Base-by-base conservation (phyloP, 2,888 invertebrate genomes). In the Periphyllus acericola region DNA sequence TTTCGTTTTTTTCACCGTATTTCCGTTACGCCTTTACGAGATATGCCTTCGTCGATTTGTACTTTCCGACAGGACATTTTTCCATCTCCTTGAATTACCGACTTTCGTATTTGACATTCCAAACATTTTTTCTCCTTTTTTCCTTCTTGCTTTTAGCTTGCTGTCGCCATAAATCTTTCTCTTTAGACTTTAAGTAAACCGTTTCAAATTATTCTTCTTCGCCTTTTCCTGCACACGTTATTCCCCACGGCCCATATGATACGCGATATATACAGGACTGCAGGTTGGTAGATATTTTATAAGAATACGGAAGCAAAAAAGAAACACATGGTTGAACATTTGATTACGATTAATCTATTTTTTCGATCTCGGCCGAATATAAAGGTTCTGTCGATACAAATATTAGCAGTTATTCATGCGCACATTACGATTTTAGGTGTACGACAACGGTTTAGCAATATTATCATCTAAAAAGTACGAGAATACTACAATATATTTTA, bases 21-120 rank as follows among this genome's bases (percentile, higher is more conserved):
- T 46, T n/a, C 21, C 19, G n/a, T 76, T 29, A 52, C 6, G 32
- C 2, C 46, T n/a, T 14, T 1, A 21, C 2, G 46, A 1, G 1
- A 5, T 8, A 17, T 4, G 17, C 29, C 52, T 52, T 14, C 52
- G 76, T 52, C 52, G 55, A 79, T 79, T 34, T 25, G 55, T 79
- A 55, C 79, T 9, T 79, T 79, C 25, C 79, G 40, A 78, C 52
- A 55, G 32, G 76, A 55, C 32, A 60, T 60, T 29, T 76, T 29
- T 76, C 46, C 46, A 29, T 29, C 29, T 21, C 0, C 32, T 46
- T 21, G 4, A 46, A 17, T 76, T 76, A 76, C 75, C 46, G 14
- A 29, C 46, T 29, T 76, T 46, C 29, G 52, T 79, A 60, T 60
- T 55, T 79, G 55, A 60, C 79, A 34, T 60, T 34, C 79, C 60